Evolutionary conservation across 1,140 invertebrate species (phyloP).

Genomic region (Penaeus indicus): DNA sequence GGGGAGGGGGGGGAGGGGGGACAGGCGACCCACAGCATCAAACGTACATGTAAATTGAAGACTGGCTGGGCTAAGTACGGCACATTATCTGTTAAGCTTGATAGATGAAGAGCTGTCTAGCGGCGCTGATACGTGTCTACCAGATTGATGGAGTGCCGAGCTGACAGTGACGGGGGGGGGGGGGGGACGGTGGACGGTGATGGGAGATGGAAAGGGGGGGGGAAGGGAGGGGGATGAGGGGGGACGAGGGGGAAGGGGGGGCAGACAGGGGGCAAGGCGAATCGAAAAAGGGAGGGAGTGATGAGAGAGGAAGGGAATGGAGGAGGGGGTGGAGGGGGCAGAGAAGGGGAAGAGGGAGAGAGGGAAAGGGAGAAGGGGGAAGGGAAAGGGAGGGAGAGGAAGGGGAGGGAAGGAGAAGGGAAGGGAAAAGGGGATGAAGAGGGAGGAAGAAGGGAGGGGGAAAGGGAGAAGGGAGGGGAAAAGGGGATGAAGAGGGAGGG

Average conservation of each 20-base stretch:
- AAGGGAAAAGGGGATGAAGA: background rate
- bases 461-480: background rate
- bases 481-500: background rate
- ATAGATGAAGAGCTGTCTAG: conserved; percentile 54
- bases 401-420: background rate
- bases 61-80: conserved; percentile 20
- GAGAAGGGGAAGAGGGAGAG: background rate
- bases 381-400: background rate
- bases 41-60: conserved; percentile 46
- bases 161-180: conserved; percentile 5
- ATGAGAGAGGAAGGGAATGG: background rate
- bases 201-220: background rate
- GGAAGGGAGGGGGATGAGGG: background rate
- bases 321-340: background rate
- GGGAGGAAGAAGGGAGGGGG: no score
- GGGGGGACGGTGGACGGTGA: background rate
- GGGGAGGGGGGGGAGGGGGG: no score
- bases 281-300: no score
- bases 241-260: no score
- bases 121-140: conserved; percentile 29
- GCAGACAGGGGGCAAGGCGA: no score
- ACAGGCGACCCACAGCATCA: conserved; percentile 4
- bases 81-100: conserved; percentile 56
- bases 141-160: conserved; percentile 25
- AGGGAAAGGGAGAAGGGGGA: background rate